Conservation (phyloP, 2,797 vertebrate genomes). For the Garrulus glandarius region DNA sequence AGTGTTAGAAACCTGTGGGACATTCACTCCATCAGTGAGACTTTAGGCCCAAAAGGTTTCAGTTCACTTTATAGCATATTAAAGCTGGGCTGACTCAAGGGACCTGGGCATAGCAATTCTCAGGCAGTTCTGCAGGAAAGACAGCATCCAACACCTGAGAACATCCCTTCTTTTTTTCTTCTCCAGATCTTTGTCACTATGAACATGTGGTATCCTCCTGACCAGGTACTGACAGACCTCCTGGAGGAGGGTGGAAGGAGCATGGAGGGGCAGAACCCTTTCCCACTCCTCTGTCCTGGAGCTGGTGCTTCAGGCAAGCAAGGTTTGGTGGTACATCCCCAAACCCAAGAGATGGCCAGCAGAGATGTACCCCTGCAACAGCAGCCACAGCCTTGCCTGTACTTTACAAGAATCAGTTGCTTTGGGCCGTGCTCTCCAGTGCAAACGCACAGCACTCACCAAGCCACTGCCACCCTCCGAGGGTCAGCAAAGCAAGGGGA, state of each 20-base stretch:
- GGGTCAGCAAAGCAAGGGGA: background rate
- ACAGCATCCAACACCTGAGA: background rate
- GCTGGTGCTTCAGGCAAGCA: background rate
- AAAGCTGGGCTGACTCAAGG: background rate
- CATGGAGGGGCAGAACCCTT: background rate
- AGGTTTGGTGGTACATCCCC: background rate
- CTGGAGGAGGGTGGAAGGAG: background rate
- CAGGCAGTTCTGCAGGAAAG: background rate
- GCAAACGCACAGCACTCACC: background rate
- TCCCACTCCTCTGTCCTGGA: background rate
- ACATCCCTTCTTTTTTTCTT: background rate
- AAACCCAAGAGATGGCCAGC: background rate
- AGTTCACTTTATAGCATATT: background rate
- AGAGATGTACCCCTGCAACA: background rate
- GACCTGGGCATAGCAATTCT: background rate
- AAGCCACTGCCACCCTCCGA: background rate
- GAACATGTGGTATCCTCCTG: background rate
- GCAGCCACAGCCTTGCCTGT: background rate
- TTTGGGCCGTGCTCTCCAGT: accelerated
- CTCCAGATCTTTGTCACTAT: background rate
- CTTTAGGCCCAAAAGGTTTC: background rate
- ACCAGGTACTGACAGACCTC: accelerated
- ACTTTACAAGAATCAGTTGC: accelerated
- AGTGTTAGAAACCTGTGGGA: background rate
- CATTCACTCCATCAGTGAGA: background rate